Evolutionary conservation across 1,140 invertebrate genomes (phyloP).

Genomic region (Physella acuta): DNA sequence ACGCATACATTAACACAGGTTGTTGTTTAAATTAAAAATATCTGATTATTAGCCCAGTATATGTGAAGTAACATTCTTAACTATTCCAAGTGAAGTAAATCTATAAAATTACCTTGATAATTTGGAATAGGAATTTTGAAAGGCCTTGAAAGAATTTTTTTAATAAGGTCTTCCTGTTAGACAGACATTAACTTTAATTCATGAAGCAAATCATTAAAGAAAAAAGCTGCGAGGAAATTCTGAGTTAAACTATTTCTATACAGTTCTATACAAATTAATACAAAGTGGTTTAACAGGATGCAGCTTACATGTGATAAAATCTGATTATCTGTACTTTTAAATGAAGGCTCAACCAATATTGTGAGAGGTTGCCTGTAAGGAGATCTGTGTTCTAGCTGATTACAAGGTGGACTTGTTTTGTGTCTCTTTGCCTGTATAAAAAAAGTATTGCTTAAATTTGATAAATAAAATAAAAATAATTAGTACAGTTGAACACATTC

Average conservation of each 20-base stretch:
- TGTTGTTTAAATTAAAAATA: too few species aligned
- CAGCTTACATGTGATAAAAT: neutral
- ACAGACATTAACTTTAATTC: neutral
- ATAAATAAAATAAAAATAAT: neutral
- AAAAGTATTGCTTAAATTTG: too few species aligned
- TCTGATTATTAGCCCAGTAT: too few species aligned
- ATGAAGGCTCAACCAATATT: neutral
- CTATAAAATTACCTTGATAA: conserved; percentile 76
- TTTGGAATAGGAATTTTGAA: conserved; percentile 94
- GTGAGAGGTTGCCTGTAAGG: conserved; percentile 41
- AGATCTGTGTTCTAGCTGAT: conserved; percentile 32
- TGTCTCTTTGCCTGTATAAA: conserved; percentile 19
- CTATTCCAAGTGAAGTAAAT: too few species aligned
- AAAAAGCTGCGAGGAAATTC: neutral
- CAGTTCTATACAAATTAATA: neutral
- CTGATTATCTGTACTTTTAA: neutral
- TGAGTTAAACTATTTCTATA: neutral
- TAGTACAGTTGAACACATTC: neutral
- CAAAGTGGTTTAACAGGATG: neutral
- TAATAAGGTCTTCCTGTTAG: conserved; percentile 75
- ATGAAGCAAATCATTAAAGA: conserved; percentile 6
- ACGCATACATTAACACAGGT: too few species aligned
- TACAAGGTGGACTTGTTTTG: conserved; percentile 20
- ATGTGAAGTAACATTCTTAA: too few species aligned
- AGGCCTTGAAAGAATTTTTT: conserved; percentile 80